Evolutionary conservation across 2,888 invertebrate genomes (phyloP).

Genomic region (Agonopterix arenella): DNA sequence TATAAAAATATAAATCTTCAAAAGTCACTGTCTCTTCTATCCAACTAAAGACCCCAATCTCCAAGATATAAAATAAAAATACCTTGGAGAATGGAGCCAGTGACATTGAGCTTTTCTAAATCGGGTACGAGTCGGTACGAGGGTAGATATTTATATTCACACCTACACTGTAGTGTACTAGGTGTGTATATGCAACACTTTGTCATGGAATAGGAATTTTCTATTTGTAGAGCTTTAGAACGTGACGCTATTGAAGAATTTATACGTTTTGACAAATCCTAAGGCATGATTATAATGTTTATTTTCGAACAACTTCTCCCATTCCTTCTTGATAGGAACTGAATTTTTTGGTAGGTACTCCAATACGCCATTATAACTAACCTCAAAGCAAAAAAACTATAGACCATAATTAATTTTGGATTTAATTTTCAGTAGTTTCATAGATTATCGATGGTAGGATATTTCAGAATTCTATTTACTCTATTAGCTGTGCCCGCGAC

Average conservation of each 20-base stretch:
- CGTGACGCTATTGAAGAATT: constrained; percentile 24
- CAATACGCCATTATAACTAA: too few species aligned
- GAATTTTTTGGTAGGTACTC: too few species aligned
- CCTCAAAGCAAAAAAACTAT: too few species aligned
- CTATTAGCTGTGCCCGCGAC: too few species aligned
- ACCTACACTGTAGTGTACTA: constrained; percentile 32
- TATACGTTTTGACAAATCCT: constrained; percentile 24
- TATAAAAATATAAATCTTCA: too few species aligned
- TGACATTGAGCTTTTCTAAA: constrained; percentile 65
- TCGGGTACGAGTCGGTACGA: constrained; percentile 28
- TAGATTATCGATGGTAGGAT: too few species aligned
- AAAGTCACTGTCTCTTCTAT: too few species aligned
- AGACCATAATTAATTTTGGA: too few species aligned
- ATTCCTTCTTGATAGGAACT: too few species aligned
- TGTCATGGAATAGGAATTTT: constrained; percentile 52
- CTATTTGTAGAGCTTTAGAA: constrained; percentile 43
- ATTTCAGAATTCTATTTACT: too few species aligned
- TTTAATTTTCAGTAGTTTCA: too few species aligned
- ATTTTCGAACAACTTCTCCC: not conserved
- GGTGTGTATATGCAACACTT: constrained; percentile 25
- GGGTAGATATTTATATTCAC: constrained; percentile 66
- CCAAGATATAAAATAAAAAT: constrained; percentile 29
- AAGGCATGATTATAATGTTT: constrained; percentile 4
- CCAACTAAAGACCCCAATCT: too few species aligned
- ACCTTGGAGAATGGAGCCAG: constrained; percentile 32